Conservation (phyloP, 1,140 invertebrate species). For the Brachionus paranguensis region DNA sequence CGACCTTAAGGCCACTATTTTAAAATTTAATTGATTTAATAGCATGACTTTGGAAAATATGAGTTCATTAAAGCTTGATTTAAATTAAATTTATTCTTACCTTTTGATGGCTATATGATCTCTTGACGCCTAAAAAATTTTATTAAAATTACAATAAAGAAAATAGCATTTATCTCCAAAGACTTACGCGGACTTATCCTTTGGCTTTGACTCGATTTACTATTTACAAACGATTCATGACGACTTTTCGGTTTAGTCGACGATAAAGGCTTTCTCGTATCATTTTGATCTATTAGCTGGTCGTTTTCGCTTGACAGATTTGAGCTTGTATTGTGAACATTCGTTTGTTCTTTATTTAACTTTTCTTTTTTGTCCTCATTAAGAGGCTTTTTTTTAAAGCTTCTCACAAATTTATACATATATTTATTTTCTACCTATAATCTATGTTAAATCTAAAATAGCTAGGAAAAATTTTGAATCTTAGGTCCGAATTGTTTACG, state of each 20-base stretch:
- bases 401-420: conserved; percentile 35
- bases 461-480: background rate
- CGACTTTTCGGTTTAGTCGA: background rate
- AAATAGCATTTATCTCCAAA: background rate
- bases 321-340: background rate
- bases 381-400: conserved; percentile 27
- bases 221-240: conserved; percentile 14
- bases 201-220: background rate
- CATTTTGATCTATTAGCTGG: background rate
- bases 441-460: conserved; percentile 27
- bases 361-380: conserved; percentile 2
- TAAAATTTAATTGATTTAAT: background rate
- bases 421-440: background rate
- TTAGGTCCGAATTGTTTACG: background rate
- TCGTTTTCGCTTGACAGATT: background rate
- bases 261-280: background rate
- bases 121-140: background rate
- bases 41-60: background rate
- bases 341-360: background rate
- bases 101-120: conserved; percentile 11
- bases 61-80: background rate
- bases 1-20: background rate
- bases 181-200: background rate
- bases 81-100: background rate
- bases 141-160: background rate